Base-by-base conservation (phyloP, 2,113 vertebrate species). In the Tetrax tetrax region DNA sequence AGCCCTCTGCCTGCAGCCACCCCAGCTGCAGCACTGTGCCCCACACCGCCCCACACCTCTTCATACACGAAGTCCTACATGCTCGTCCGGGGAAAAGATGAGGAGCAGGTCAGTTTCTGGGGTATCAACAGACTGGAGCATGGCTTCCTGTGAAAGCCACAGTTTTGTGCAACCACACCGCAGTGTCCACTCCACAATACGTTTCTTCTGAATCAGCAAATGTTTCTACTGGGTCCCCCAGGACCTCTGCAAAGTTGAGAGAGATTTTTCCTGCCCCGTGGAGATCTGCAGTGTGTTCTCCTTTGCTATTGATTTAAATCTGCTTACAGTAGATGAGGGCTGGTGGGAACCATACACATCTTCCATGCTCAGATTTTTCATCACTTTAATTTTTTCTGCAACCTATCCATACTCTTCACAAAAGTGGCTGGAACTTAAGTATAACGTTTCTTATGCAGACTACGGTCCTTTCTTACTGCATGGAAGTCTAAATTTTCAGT, bases 151-250 rank as follows among this genome's bases (percentile, higher is more conserved):
- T 9, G 37, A 77, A 81, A 72, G 56, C 29, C 45, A 76, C 27
- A 48, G 6, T 20, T 47, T 78, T 31, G 53, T 37, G 77, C 48
- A 64, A 33, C 59, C 47, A 41, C 41, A 25, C 51, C 11, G 23
- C 59, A 54, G 53, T 12, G 21, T 28, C 5, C 5, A 8, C 47
- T 27, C 21, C 41, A 16, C 0, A 1, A 12, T 4, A 37, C 1
- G 0, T 72, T 72, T 59, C 83, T 59, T 61, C 33, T 63, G 53
- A 66, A 51, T 35, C 7, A 37, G 18, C 47, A 66, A 37, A 45
- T 1, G 1, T 61, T 66, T 84, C 41, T 27, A 35, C 24, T 7
- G 13, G 5, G 14, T 71, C 4, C 20, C 21, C 8, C 1, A 0
- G 19, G 47, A 70, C 22, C 21, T 37, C 57, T 84, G 59, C 50